Conservation (phyloP, 1,140 invertebrate species). For the Tetramorium alpestre region DNA sequence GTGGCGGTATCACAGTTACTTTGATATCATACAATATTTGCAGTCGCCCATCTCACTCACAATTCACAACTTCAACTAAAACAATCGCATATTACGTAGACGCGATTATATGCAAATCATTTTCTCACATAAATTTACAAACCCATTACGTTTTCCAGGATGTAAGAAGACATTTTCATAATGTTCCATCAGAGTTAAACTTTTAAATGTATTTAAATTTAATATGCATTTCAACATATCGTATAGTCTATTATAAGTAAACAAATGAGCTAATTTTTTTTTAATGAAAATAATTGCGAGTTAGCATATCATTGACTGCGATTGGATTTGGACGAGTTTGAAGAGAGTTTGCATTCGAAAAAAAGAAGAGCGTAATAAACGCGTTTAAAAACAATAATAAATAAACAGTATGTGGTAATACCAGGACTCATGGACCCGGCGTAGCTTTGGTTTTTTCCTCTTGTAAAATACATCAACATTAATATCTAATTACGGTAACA, state of each 20-base stretch:
- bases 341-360: slow-evolving; percentile 32
- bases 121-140: slow-evolving; percentile 42
- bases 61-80: slow-evolving; percentile 33
- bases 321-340: slow-evolving; percentile 50
- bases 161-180: slow-evolving; percentile 1
- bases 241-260: slow-evolving; percentile 58
- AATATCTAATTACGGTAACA: slow-evolving; percentile 77
- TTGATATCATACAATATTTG: slow-evolving; percentile 72
- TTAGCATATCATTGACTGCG: slow-evolving; percentile 20
- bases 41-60: slow-evolving; percentile 26
- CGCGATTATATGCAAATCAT: slow-evolving; percentile 6
- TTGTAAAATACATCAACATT: slow-evolving; percentile 74
- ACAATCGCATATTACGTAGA: slow-evolving; percentile 48
- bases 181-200: neutral
- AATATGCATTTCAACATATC: neutral
- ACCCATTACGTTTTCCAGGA: neutral
- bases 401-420: slow-evolving; percentile 71
- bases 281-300: slow-evolving; percentile 57
- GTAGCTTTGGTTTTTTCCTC: slow-evolving; percentile 72
- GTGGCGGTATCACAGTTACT: slow-evolving; percentile 73
- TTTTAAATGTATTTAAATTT: neutral
- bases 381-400: slow-evolving; percentile 73
- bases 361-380: slow-evolving; percentile 42
- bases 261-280: slow-evolving; percentile 67
- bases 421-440: slow-evolving; percentile 61